Conservation (phyloP, 92 coral and sea anemone genomes). For the Heliopora coerulea region DNA sequence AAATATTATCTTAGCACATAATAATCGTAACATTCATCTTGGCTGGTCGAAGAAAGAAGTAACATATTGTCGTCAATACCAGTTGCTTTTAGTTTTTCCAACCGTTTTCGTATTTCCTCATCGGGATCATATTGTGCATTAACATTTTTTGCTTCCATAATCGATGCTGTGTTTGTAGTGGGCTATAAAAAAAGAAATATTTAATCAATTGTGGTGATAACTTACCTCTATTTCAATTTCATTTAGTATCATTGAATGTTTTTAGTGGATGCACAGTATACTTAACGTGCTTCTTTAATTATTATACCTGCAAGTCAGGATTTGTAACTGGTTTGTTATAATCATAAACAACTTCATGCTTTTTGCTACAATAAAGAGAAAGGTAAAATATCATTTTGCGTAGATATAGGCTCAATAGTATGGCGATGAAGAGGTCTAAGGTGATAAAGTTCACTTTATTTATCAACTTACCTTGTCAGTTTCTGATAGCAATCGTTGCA, state of each 20-base stretch:
- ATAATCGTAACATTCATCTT: too few species aligned
- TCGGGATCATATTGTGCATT: constrained; percentile 67
- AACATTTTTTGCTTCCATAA: constrained; percentile 17
- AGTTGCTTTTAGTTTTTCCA: constrained; percentile 60
- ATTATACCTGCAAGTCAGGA: constrained; percentile 5
- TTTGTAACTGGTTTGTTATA: not conserved
- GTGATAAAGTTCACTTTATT: too few species aligned
- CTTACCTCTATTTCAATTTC: too few species aligned
- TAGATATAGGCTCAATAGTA: too few species aligned
- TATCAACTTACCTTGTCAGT: constrained; percentile 66
- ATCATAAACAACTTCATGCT: not conserved
- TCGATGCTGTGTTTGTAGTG: not conserved
- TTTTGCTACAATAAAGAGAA: constrained; percentile 6
- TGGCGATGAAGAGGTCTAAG: too few species aligned
- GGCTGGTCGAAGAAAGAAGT: too few species aligned
- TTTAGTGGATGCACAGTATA: too few species aligned
- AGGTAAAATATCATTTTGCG: not conserved
- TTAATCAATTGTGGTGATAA: not conserved
- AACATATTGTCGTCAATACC: too few species aligned
- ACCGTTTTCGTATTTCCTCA: constrained; percentile 70
- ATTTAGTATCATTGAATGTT: too few species aligned
- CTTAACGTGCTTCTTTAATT: too few species aligned
- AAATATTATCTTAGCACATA: not conserved
- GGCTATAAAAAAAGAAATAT: not conserved
- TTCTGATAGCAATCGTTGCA: constrained; percentile 76